Conservation (phyloP, 1,140 invertebrate genomes). For the Asbolus verrucosus region DNA sequence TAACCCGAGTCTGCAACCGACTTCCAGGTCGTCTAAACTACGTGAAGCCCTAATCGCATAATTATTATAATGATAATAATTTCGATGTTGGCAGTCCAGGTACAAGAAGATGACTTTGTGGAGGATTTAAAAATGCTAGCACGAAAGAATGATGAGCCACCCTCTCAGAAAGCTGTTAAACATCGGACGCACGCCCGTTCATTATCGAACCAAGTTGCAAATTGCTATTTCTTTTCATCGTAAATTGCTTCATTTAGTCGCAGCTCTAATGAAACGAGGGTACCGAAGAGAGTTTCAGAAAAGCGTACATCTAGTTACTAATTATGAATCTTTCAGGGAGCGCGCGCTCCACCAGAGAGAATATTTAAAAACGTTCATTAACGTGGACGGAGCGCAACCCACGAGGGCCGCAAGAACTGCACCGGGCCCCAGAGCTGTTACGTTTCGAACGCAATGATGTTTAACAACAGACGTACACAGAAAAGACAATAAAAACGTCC, state of each 20-base stretch:
- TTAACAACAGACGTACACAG: too few species aligned
- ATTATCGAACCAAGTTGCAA: slow-evolving; percentile 53
- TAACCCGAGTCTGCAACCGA: too few species aligned
- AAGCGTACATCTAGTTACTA: slow-evolving; percentile 24
- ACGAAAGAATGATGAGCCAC: background rate
- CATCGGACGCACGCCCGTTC: slow-evolving; percentile 44
- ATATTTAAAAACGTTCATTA: slow-evolving; percentile 27
- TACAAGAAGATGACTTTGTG: background rate
- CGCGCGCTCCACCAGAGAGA: too few species aligned
- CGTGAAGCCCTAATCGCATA: too few species aligned
- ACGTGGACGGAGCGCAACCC: background rate
- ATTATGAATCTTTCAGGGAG: slow-evolving; percentile 32
- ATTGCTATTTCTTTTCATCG: slow-evolving; percentile 55
- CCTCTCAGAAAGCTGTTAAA: slow-evolving; percentile 43
- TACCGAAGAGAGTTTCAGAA: slow-evolving; percentile 12
- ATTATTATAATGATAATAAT: too few species aligned
- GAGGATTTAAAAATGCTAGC: slow-evolving; percentile 5
- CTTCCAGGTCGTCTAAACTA: too few species aligned
- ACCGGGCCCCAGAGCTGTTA: background rate
- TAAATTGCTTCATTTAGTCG: slow-evolving; percentile 55
- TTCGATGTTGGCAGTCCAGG: too few species aligned
- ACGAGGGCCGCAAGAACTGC: too few species aligned
- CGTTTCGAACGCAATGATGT: too few species aligned
- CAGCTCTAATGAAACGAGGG: slow-evolving; percentile 49
- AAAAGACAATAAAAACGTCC: background rate